Base-by-base conservation (phyloP, 1,140 invertebrate genomes). In the Tetragnatha versicolor region DNA sequence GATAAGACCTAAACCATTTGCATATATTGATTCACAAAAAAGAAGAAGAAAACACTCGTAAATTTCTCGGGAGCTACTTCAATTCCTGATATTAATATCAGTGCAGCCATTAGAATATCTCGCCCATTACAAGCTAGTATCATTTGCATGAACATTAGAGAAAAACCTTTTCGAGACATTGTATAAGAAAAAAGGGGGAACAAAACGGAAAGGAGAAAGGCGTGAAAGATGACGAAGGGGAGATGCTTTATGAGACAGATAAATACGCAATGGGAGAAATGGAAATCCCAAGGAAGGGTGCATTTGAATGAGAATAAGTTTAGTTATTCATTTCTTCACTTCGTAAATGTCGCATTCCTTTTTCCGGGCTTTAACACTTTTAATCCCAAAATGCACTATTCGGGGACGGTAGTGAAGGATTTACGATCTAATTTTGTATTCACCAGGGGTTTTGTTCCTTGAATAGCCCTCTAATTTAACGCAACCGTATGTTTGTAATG, bases 51-150 rank as follows among this genome's bases (percentile, higher is more conserved):
- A 45, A 10, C n/a, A 45, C 42, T 14, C 10, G 3, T 14, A 51
- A 7, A 51, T 51, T 14, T 14, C 49, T 51, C 12, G 25, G 25
- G 49, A 51, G 25, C 14, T 14, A 51, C 25, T 63, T 17, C 12
- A 55, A 14, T 27, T 5, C 29, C 20, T 10, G 17, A 70, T 70
- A 70, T 70, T 53, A 53, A 55, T 55, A 68, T 65, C 35, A 25
- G 33, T 22, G 1, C 14, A 66, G 6, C 10, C 49, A 55, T 70
- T 70, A 70, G 27, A 70, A 70, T 70, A 55, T 55, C 33, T 53
- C 9, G 29, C 4, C 27, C 68, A 70, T 70, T 70, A 70, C 14
- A 70, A 29, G n/a, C 2, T n/a, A 51, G 47, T n/a, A 37, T 2
- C 35, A 31, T 39, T 25, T 35, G 66, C 66, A 20, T 35, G 1